Percentiles rank a stretch among this genome's conserved stretches.
phyloP scores from a whole-genome alignment of 2,797 vertebrate genomes.

The Ciconia nigra region DNA sequence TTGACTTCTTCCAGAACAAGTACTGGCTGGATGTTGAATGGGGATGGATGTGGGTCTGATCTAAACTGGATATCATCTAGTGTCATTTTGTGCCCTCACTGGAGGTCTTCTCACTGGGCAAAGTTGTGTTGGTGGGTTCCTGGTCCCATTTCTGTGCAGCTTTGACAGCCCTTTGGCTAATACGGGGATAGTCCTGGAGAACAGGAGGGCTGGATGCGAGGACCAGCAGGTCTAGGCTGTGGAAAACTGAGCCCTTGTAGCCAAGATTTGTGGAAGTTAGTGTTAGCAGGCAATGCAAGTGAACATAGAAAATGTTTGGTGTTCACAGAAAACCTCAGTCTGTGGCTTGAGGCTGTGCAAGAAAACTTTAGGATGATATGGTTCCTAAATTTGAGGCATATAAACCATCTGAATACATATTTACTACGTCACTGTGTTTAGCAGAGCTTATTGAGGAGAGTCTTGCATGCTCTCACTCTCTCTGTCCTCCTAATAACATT shows the following conservation, averaged over 20 bases:
- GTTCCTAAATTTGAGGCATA: background rate
- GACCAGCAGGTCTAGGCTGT: background rate
- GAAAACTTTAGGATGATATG: background rate
- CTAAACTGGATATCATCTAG: background rate
- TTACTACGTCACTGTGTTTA: background rate
- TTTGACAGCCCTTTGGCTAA: background rate
- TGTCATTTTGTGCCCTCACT: background rate
- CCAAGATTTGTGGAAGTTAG: background rate
- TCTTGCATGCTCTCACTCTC: background rate
- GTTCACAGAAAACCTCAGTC: background rate
- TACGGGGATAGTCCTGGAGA: background rate
- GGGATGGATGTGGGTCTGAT: background rate
- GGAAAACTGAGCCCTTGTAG: background rate
- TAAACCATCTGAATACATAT: background rate
- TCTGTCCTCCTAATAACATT: background rate
- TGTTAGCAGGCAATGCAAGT: background rate
- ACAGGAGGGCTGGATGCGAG: background rate
- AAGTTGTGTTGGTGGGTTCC: background rate
- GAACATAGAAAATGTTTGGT: background rate
- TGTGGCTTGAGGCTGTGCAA: background rate
- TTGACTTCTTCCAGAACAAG: background rate
- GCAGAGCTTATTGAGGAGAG: background rate
- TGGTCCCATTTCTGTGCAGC: background rate
- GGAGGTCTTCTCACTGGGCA: background rate
- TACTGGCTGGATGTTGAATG: background rate